Evolutionary conservation across 64 coral and sea anemone species (phyloP).

Genomic region (Astreopora myriophthalma): DNA sequence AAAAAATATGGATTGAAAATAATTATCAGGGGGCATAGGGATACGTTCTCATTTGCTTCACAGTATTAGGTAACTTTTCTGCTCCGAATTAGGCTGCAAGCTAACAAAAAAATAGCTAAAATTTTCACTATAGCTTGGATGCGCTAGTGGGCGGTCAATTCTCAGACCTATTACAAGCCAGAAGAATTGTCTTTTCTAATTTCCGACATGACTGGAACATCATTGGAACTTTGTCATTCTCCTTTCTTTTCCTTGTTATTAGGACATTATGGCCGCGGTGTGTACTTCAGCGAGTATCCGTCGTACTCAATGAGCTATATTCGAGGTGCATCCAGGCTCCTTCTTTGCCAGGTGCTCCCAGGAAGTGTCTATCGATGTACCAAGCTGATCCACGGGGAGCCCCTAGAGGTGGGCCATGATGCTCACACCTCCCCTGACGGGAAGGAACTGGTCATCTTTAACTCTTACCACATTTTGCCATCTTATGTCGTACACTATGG

Average conservation of each 20-base stretch:
- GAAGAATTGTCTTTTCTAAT: too few relatives aligned
- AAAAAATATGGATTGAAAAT: too few relatives aligned
- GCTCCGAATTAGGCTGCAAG: too few relatives aligned
- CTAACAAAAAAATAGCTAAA: too few relatives aligned
- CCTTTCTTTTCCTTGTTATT: not conserved
- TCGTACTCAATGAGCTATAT: conserved; percentile 90
- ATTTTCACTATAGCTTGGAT: too few relatives aligned
- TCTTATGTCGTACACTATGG: conserved; percentile 88
- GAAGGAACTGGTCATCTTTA: conserved; percentile 89
- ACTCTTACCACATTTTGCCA: conserved; percentile 80
- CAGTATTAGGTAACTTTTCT: too few relatives aligned
- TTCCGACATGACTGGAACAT: too few relatives aligned
- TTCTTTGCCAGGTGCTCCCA: conserved; percentile 84
- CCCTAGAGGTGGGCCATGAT: conserved; percentile 62
- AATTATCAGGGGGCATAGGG: too few relatives aligned
- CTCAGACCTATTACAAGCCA: too few relatives aligned
- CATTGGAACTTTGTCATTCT: not conserved
- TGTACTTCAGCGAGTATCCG: conserved; percentile 92
- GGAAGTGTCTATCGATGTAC: conserved; percentile 79
- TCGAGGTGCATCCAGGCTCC: conserved; percentile 75
- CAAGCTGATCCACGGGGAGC: conserved; percentile 85
- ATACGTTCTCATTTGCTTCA: too few relatives aligned
- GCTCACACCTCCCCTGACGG: conserved; percentile 90
- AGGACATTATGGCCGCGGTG: conserved; percentile 78
- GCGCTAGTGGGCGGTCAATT: too few relatives aligned